Evolutionary conservation across 2,113 vertebrate species (phyloP), one percentile per base, ranked within the genome.

Genomic region (Hippocampus abdominalis): DNA sequence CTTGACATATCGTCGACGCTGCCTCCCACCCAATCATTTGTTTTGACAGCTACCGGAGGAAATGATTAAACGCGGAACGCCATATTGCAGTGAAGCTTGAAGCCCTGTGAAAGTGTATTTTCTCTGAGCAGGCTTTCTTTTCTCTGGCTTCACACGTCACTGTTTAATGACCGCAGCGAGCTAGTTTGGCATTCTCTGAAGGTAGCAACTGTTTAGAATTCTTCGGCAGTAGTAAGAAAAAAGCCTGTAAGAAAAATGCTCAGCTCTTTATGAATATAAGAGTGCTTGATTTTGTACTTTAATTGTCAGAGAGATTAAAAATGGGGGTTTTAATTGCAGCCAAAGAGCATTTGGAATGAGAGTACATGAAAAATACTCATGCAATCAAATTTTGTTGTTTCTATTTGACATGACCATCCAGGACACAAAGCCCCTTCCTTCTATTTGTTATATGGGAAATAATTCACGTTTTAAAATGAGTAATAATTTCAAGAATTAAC

Each of bases 11-110:
- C 1, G 57, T 32, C 20, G 57, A 32, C 7, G 15, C 27, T 16
- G 20, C 25, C 57, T 8, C 57, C 57, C 27, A 60, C 57, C 57
- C 57, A 60, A 60, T 60, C 57, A 60, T 60, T 60, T 32, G 57
- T 60, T 6, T 3, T 60, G 57, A 60, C 57, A 32, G 27, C 27
- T 60, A 60, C 57, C 13, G 15, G 27, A 60, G 27, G 57, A 60
- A 32, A 60, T 60, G 57, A 60, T 60, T 60, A 60, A 60, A 60
- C 27, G 16, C 57, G 7, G 16, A 16, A 18, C 57, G 20, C 16
- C 27, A 60, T 60, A 20, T 60, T 60, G 57, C 57, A 32, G 15
- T 60, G 16, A 60, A 8, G 57, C 32, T 27, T 60, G 57, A 60
- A 60, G 15, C 57, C 15, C 5, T 3, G 27, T 57, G 13, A 27